These are phyloP conservation scores for Phylloscopus trochilus DNA, from an alignment of 2,113 vertebrate species.

Conservation along the genomic window DNA sequence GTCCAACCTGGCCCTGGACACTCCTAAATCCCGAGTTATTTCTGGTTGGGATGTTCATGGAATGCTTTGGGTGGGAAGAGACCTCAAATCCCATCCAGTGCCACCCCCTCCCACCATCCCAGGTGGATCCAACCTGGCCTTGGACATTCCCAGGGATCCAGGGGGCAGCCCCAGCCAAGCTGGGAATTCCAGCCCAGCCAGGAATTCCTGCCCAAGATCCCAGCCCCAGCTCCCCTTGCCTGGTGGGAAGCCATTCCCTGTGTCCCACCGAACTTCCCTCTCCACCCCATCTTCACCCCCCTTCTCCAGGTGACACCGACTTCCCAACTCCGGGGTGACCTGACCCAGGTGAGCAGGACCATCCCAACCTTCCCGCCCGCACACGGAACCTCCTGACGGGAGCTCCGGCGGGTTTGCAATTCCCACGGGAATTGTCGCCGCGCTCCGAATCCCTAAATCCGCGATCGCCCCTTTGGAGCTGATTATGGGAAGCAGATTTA, in stretches of 20 bases:
- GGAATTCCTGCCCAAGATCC: neutral
- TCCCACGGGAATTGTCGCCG: fast-evolving
- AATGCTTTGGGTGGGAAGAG: no score
- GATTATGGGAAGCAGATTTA: slow-evolving; percentile 40
- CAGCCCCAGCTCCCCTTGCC: neutral
- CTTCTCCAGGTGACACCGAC: fast-evolving
- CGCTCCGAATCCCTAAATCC: neutral
- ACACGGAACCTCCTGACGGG: neutral
- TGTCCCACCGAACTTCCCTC: neutral
- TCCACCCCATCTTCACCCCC: fast-evolving
- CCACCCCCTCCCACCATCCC: neutral
- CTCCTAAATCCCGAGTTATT: no score
- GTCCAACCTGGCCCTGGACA: neutral
- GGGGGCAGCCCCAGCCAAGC: neutral
- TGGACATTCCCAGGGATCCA: neutral
- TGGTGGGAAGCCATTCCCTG: neutral
- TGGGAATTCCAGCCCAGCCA: neutral
- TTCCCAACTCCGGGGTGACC: fast-evolving
- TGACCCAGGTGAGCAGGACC: neutral
- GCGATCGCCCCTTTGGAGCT: neutral
- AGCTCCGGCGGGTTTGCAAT: neutral
- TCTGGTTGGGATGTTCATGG: no score
- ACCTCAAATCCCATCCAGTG: no score
- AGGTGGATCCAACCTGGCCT: neutral
- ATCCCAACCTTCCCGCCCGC: neutral